Evolutionary conservation across 2,888 invertebrate species (phyloP).

Genomic region (Ceriagrion tenellum): DNA sequence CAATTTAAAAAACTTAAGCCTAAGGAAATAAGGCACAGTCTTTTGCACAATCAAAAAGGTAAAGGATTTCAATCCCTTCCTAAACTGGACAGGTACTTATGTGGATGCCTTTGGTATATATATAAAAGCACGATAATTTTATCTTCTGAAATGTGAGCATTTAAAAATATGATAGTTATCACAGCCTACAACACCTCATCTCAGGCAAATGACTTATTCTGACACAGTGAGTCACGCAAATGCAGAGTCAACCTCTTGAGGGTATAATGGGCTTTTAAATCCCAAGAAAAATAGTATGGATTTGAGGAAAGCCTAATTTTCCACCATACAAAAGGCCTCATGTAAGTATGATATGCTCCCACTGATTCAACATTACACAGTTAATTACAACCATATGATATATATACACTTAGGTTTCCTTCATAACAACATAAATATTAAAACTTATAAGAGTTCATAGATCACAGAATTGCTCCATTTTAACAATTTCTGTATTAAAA

Average conservation of each 20-base stretch:
- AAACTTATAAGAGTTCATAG: slow-evolving; percentile 4
- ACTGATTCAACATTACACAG: neutral
- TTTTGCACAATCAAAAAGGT: slow-evolving; percentile 50
- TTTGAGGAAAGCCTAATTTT: slow-evolving; percentile 15
- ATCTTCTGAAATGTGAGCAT: slow-evolving; percentile 28
- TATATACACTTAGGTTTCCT: slow-evolving; percentile 23
- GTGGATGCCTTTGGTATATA: slow-evolving; percentile 57
- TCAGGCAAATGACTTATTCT: neutral
- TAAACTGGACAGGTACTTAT: slow-evolving; percentile 51
- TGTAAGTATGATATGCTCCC: slow-evolving; percentile 24
- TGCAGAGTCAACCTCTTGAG: neutral
- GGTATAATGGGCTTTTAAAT: neutral
- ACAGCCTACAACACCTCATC: slow-evolving; percentile 47
- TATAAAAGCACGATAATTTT: neutral
- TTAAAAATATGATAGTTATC: slow-evolving; percentile 64
- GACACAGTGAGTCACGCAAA: neutral
- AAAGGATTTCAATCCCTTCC: slow-evolving; percentile 31
- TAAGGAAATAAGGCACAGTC: slow-evolving; percentile 63
- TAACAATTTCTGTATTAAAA: slow-evolving; percentile 41
- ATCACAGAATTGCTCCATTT: slow-evolving; percentile 46
- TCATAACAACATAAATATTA: slow-evolving; percentile 26
- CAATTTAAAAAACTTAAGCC: slow-evolving; percentile 53
- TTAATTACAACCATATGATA: slow-evolving; percentile 29
- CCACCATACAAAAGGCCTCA: slow-evolving; percentile 39
- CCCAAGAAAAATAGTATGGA: neutral